Evolutionary conservation across 1,140 invertebrate genomes (phyloP), one percentile per base, ranked within the genome.

Genomic region (Helicorthomorpha holstii): DNA sequence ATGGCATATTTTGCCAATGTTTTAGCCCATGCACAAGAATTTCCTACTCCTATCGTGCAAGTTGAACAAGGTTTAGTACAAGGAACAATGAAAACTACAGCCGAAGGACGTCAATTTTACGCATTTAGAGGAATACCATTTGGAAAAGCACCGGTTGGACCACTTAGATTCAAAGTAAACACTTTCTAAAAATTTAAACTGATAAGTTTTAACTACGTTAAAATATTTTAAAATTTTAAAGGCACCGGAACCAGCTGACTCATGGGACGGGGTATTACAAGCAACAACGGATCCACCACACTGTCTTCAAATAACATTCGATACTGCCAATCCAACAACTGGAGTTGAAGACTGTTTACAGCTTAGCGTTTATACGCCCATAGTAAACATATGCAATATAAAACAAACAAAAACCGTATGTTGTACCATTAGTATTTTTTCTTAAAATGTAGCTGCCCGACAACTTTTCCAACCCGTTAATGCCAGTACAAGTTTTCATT

Each of bases 401-500:
- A n/a, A n/a, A n/a, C n/a, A n/a, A n/a, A n/a, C n/a, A n/a, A n/a
- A n/a, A n/a, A n/a, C n/a, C n/a, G n/a, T n/a, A n/a, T n/a, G n/a
- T n/a, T n/a, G n/a, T n/a, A n/a, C n/a, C n/a, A n/a, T n/a, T n/a
- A n/a, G n/a, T n/a, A n/a, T n/a, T n/a, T n/a, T n/a, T n/a, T n/a
- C 29, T 34, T 7, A 7, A 34, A 34, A 7, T 34, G 29, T 16
- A 19, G 19, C 19, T 29, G 41, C 47, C 47, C 21, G 21, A 14
- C 3, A 25, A 25, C 19, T 7, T 3, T 24, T 24, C 14, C 3
- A 19, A 3, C 3, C 4, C 10, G 3, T 14, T 22, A 7, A 57
- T 61, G 1, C 66, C 69, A 1, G 66, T 71, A 1, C 60, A 70
- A 55, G 58, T 71, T 3, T 72, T 60, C 57, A 61, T 72, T 23